Base-by-base conservation (phyloP, 2,888 invertebrate genomes). In the Lottia gigantea region DNA sequence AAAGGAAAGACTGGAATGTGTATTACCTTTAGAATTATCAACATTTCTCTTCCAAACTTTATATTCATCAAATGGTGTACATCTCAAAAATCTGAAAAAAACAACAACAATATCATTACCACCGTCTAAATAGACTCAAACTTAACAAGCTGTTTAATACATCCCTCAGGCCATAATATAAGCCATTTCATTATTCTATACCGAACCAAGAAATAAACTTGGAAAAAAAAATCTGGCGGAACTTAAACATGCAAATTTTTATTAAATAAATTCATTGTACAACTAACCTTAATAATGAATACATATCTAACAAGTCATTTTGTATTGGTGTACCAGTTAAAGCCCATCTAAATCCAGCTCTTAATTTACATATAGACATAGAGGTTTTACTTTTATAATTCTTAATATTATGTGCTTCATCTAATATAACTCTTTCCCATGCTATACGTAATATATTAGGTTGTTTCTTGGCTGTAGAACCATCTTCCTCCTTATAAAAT, bases 311-410 rank as follows among this genome's bases (percentile, higher is more conserved):
- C 85, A 96, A 94, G 86, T 95, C 94, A 88, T 98, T 98, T 85
- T 98, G 98, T 62, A 98, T 93, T 0, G 98, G 98, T 0, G 97
- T 97, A 40, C 98, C 98, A 0, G 97, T 96, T 25, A 98, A 91
- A 0, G 93, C 93, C 95, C 95, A 96, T 15, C 95, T 92, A 1
- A 91, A 90, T 70, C 89, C 90, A 8, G 92, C 92, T 0, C 87
- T 80, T 64, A 96, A 88, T 2, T 90, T 89, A 85, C 93, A 93
- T 11, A 93, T 93, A 0, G 94, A 93, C 74, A 90, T 86, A 0
- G 95, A 93, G 0, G 93, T 93, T 76, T 92, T 91, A 12, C 94
- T 92, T 89, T 95, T 95, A 86, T 94, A 92, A 90, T 98, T 98
- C 79, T 97, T 92, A 12, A 98, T 94, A 61, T 92, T 91, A 89